Percentiles rank a stretch among this genome's conserved stretches.
Conservation (phyloP, 2,113 vertebrate genomes). For the Ceyx cyanopectus region DNA sequence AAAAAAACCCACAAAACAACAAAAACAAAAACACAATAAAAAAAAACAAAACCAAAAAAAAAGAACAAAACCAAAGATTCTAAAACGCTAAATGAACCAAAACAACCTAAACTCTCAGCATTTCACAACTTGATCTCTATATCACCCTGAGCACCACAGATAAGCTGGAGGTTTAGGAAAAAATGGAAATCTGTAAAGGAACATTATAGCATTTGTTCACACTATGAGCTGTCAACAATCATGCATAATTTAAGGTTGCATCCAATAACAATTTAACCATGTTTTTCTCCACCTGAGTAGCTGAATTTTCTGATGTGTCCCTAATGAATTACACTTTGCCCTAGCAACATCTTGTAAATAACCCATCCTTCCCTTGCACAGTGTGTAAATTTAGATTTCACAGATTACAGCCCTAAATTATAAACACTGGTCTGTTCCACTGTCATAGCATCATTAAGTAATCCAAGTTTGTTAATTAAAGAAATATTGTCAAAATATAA, state of each 20-base stretch:
- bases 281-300: slow-evolving; percentile 7
- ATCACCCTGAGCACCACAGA: background rate
- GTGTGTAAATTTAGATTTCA: background rate
- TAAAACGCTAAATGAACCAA: background rate
- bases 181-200: background rate
- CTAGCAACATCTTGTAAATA: background rate
- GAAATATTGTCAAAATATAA: background rate
- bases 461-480: background rate
- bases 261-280: background rate
- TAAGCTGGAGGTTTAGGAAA: background rate
- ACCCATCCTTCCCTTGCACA: background rate
- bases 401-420: background rate
- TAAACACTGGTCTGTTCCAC: background rate
- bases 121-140: background rate
- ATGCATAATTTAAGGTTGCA: slow-evolving; percentile 45
- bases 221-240: slow-evolving; percentile 28
- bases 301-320: background rate
- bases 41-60: background rate
- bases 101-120: background rate
- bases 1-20: background rate
- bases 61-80: background rate
- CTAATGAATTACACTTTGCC: background rate
- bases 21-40: too few relatives aligned
- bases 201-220: slow-evolving; percentile 20
- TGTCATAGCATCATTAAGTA: background rate